Evolutionary conservation across 2,888 invertebrate species (phyloP), one percentile per base, ranked within the genome.

Genomic region (Atethmia centrago): DNA sequence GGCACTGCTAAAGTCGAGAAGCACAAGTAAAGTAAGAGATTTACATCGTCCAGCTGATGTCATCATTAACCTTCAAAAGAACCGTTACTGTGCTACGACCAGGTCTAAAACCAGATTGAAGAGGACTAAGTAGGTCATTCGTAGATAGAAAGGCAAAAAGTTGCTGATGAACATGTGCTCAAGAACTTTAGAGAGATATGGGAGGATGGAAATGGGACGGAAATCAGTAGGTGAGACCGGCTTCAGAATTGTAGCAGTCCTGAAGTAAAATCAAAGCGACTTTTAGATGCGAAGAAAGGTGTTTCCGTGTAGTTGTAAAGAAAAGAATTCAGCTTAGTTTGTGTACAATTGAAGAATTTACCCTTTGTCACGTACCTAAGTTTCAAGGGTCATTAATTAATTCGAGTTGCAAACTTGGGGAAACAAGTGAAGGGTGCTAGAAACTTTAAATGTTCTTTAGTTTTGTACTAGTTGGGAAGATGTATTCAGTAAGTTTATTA

Each of bases 331-430:
- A 55, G 28, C 28, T 28, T 55, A 28, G 28, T 55, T 55, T 55
- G 55, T 16, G 3, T 9, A 55, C 25, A 16, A 9, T 55, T 28
- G 3, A 28, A 45, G 36, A 85, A 74, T 68, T n/a, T 42, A 74
- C 69, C 73, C 73, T 72, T 80, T 77, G 73, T 67, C 73, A 83
- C 62, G 85, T 77, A 77, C 56, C 55, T 62, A 65, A 79, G 66
- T 82, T 76, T 63, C 55, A 65, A 71, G 66, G 71, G 63, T 69
- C 77, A 68, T 77, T 81, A 74, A 81, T 81, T 74, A 77, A 74
- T 71, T 74, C 47, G 31, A 77, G 66, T 79, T 25, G 28, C 58
- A 42, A 79, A 79, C 77, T 83, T 53, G 72, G 59, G 45, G 55
- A 36, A 61, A 58, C 31, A 72, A 65, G 59, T 25, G 19, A 55